Evolutionary conservation across 1,140 invertebrate genomes (phyloP).

Genomic region (Protaetia brevitarsis): DNA sequence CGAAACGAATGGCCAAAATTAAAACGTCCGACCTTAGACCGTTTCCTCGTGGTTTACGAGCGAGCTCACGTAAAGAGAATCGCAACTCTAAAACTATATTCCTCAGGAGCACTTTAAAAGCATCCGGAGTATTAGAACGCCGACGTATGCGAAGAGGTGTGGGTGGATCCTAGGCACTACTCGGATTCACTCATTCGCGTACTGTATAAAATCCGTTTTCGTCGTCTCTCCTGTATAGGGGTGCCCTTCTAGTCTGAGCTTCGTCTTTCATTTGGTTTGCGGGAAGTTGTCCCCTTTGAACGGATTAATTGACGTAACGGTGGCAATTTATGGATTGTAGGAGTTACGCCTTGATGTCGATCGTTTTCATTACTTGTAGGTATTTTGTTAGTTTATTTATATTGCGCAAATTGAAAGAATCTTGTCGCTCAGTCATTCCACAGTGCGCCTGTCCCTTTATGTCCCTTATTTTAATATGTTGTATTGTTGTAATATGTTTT

Average conservation of each 20-base stretch:
- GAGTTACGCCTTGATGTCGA: too few relatives aligned
- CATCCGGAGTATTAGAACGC: slow-evolving; percentile 7
- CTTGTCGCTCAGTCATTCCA: too few relatives aligned
- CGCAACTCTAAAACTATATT: slow-evolving; percentile 9
- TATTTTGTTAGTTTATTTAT: too few relatives aligned
- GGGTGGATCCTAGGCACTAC: background rate
- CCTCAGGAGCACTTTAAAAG: background rate
- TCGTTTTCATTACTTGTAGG: too few relatives aligned
- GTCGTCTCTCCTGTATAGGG: slow-evolving; percentile 2
- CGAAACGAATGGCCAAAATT: slow-evolving; percentile 5
- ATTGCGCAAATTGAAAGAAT: too few relatives aligned
- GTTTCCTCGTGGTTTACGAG: slow-evolving; percentile 13
- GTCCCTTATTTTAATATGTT: too few relatives aligned
- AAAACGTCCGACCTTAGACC: slow-evolving; percentile 10
- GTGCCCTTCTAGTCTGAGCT: background rate
- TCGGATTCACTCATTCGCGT: background rate
- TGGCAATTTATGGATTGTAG: background rate
- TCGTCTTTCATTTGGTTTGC: background rate
- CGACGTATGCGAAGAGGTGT: background rate
- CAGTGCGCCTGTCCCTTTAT: too few relatives aligned
- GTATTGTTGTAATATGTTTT: too few relatives aligned
- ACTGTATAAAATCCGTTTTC: slow-evolving; percentile 6
- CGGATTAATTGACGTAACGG: background rate
- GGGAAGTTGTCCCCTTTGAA: background rate
- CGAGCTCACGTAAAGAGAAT: background rate